Conservation (phyloP, 1,140 invertebrate genomes). For the Hypsibius dujardini region DNA sequence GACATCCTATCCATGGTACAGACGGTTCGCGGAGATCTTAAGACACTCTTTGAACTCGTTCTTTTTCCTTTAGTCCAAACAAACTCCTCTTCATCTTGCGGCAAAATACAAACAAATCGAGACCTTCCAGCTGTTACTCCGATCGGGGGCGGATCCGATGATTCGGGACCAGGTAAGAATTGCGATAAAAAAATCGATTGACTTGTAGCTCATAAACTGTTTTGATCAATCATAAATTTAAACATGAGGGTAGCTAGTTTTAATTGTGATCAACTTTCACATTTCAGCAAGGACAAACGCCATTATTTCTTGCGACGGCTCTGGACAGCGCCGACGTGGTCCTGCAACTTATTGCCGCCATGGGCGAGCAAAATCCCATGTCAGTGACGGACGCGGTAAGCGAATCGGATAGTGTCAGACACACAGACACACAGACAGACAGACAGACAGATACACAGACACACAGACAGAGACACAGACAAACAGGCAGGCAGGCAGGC, state of each 20-base stretch:
- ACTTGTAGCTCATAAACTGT: no score
- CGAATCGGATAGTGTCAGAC: no score
- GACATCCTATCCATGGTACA: slow-evolving; percentile 70
- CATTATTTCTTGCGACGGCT: slow-evolving; percentile 64
- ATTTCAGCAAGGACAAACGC: slow-evolving; percentile 39
- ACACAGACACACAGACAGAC: no score
- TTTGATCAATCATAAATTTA: no score
- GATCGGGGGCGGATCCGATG: slow-evolving; percentile 78
- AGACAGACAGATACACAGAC: no score
- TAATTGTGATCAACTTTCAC: no score
- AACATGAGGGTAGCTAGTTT: no score
- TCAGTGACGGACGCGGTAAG: no score
- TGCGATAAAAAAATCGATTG: neutral
- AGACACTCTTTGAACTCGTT: slow-evolving; percentile 68
- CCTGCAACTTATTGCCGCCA: slow-evolving; percentile 35
- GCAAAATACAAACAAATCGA: slow-evolving; percentile 82
- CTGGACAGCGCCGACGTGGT: slow-evolving; percentile 96
- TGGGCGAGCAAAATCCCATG: no score
- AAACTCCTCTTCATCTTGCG: slow-evolving; percentile 42
- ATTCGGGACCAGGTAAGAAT: neutral
- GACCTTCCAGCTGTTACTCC: slow-evolving; percentile 77
- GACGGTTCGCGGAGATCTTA: slow-evolving; percentile 33
- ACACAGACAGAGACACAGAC: no score
- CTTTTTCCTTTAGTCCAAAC: slow-evolving; percentile 34
- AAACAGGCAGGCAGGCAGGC: no score